phyloP scores from a whole-genome alignment of 2,113 vertebrate species.

The Saguinus imperator region DNA sequence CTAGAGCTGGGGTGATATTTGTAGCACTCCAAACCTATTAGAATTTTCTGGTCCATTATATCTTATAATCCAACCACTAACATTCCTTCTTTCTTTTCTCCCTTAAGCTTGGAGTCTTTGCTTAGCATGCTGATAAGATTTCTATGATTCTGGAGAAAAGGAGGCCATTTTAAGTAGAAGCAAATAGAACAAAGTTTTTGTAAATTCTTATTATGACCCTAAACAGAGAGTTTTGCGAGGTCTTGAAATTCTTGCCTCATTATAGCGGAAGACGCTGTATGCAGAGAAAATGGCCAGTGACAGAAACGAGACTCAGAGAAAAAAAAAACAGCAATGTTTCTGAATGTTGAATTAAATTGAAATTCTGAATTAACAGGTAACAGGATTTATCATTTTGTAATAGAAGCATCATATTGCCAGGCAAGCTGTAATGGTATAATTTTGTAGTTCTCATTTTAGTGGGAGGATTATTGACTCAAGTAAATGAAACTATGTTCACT shows the following conservation, averaged over 20 bases:
- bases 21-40: not conserved
- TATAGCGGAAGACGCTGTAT: not conserved
- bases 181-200: not conserved
- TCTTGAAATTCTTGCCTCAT: conserved; percentile 21
- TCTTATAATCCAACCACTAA: not conserved
- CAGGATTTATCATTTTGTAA: not conserved
- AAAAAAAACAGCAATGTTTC: not conserved
- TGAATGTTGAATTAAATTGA: not conserved
- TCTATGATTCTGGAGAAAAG: not conserved
- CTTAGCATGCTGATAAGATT: not conserved
- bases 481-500: not conserved
- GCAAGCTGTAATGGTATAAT: not conserved
- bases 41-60: not conserved
- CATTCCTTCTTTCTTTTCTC: not conserved
- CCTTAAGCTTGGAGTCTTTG: not conserved
- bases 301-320: not conserved
- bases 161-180: conserved; percentile 10
- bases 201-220: not conserved
- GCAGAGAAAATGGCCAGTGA: not conserved
- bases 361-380: conserved; percentile 35
- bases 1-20: not conserved
- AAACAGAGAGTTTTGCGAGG: not conserved
- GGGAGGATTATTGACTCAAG: not conserved
- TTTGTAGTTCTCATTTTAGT: not conserved
- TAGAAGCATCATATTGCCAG: not conserved